A percentile compares a stretch with the other conserved stretches of the same genome.
phyloP scores from a whole-genome alignment of 2,888 invertebrate genomes.

The Drosophila pegasa region DNA sequence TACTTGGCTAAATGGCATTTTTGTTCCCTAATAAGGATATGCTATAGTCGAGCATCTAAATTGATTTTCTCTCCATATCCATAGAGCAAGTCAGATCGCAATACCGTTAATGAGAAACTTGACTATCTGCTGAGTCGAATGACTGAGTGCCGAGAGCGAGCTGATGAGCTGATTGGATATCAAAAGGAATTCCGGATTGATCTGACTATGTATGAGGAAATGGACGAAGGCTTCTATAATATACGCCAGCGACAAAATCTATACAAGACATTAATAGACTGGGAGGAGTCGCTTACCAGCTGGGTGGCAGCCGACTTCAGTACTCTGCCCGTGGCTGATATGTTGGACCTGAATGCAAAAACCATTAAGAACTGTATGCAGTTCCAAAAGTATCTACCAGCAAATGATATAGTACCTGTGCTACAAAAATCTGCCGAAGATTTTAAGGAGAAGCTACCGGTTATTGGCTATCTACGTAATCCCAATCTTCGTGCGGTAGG shows the following conservation, averaged over 20 bases:
- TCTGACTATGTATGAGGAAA: slow-evolving; percentile 91
- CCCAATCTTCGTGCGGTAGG: slow-evolving; percentile 88
- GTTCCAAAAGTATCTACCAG: slow-evolving; percentile 93
- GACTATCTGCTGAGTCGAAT: slow-evolving; percentile 88
- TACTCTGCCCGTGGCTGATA: slow-evolving; percentile 89
- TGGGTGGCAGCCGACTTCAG: slow-evolving; percentile 87
- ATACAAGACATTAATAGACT: slow-evolving; percentile 91
- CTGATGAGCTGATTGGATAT: slow-evolving; percentile 91
- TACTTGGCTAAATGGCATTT: neutral
- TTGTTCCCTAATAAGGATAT: neutral
- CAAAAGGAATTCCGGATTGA: slow-evolving; percentile 96
- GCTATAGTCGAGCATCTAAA: neutral
- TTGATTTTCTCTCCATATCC: neutral
- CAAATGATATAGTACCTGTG: slow-evolving; percentile 91
- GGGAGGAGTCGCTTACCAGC: slow-evolving; percentile 88
- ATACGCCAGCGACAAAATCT: slow-evolving; percentile 92
- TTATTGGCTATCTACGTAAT: slow-evolving; percentile 92
- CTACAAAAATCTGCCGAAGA: slow-evolving; percentile 91
- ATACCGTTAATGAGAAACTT: slow-evolving; percentile 88
- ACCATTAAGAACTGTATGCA: slow-evolving; percentile 90
- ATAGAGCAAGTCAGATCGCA: slow-evolving; percentile 90
- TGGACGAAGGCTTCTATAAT: slow-evolving; percentile 92
- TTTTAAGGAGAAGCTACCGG: slow-evolving; percentile 92
- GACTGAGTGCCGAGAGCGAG: slow-evolving; percentile 87
- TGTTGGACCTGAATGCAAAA: slow-evolving; percentile 88